A percentile compares a stretch with the other conserved stretches of the same genome.
Evolutionary conservation across 2,888 invertebrate genomes (phyloP).

Genomic region (Hoplodrina ambigua): DNA sequence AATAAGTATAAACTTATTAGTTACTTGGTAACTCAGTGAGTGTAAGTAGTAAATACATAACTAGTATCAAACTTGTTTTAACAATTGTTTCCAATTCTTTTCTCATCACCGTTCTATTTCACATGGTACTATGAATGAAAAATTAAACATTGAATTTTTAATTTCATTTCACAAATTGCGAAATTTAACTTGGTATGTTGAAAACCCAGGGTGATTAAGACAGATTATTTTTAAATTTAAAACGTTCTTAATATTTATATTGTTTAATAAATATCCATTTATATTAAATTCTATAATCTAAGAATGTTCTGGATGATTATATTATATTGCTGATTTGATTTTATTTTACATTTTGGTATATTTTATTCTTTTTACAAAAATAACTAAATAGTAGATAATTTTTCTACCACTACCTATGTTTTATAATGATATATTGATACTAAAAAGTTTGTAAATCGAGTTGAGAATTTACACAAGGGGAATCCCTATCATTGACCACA

Average conservation of each 20-base stretch:
- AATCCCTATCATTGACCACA: constrained; percentile 31
- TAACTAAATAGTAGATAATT: neutral
- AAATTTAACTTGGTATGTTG: neutral
- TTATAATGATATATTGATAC: neutral
- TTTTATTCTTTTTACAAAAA: neutral
- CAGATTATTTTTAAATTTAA: neutral
- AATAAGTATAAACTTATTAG: too few relatives aligned
- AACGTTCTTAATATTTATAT: neutral
- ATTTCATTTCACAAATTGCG: neutral
- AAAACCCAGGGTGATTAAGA: neutral
- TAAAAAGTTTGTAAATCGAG: constrained; percentile 36
- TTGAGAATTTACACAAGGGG: constrained; percentile 32
- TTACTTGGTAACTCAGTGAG: too few relatives aligned
- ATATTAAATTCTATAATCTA: neutral
- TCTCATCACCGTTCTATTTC: constrained; percentile 15
- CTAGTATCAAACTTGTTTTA: constrained; percentile 1
- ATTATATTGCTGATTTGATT: too few relatives aligned
- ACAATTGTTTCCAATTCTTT: constrained; percentile 2
- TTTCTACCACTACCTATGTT: neutral
- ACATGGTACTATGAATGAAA: neutral
- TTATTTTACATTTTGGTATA: too few relatives aligned
- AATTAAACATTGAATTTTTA: neutral
- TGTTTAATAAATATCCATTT: neutral
- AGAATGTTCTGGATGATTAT: neutral
- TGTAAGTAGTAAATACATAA: constrained; percentile 1